These are phyloP conservation scores for Cephus nigrinus DNA, from an alignment of 2,888 invertebrate genomes.

Conservation along the genomic window DNA sequence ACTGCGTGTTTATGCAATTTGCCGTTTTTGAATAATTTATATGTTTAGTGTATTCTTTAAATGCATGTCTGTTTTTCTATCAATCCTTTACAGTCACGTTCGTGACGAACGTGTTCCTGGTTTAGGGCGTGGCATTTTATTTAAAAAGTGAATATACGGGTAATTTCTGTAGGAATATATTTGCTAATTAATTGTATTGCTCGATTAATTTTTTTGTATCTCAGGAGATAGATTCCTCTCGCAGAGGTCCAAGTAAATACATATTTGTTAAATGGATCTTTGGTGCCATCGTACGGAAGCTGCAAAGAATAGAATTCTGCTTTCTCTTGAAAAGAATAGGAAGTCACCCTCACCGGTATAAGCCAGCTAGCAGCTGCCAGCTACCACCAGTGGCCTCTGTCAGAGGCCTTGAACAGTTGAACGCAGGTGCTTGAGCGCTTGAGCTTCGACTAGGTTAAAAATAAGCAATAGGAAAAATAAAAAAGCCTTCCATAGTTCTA, in stretches of 20 bases:
- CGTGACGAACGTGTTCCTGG: too few relatives aligned
- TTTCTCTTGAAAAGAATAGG: neutral
- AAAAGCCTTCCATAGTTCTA: neutral
- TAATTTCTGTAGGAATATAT: too few relatives aligned
- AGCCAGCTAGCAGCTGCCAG: neutral
- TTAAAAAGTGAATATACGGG: too few relatives aligned
- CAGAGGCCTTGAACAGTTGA: neutral
- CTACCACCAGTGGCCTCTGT: neutral
- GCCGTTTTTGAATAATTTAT: too few relatives aligned
- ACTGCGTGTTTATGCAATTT: too few relatives aligned
- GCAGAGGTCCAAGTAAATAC: neutral
- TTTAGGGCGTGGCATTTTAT: too few relatives aligned
- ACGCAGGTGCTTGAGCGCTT: neutral
- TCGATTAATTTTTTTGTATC: too few relatives aligned
- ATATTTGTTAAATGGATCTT: neutral
- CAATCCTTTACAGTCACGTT: too few relatives aligned
- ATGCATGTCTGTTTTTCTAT: too few relatives aligned
- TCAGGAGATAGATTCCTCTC: too few relatives aligned
- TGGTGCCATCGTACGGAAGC: neutral
- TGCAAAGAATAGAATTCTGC: neutral
- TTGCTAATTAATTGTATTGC: too few relatives aligned
- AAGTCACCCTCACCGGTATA: neutral
- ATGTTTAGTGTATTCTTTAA: too few relatives aligned
- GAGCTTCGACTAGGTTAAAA: neutral
- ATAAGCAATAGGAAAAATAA: neutral